phyloP scores from a whole-genome alignment of 2,888 invertebrate species.

The Drosophila barbarae region DNA sequence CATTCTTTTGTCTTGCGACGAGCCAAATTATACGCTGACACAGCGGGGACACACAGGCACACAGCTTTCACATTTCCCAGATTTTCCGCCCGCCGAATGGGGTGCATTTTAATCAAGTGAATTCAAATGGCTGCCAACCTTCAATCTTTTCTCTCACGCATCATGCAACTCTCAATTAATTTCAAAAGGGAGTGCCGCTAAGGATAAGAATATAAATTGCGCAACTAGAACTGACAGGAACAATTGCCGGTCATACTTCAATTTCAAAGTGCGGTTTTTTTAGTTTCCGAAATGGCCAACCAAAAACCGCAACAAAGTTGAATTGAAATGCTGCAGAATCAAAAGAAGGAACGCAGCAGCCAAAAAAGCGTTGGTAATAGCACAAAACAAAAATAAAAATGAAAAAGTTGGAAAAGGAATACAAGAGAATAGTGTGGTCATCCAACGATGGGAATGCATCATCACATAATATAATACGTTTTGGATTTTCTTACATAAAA shows the following conservation, averaged over 20 bases:
- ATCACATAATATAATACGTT: not conserved
- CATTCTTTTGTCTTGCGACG: slow-evolving; percentile 28
- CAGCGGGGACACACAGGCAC: slow-evolving; percentile 26
- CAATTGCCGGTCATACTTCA: slow-evolving; percentile 38
- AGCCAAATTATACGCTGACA: slow-evolving; percentile 29
- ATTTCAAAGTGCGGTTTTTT: slow-evolving; percentile 44
- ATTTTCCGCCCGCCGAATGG: slow-evolving; percentile 4
- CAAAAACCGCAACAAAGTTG: slow-evolving; percentile 45
- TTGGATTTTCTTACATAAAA: not conserved
- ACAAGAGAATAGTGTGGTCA: slow-evolving; percentile 1
- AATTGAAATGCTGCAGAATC: slow-evolving; percentile 31
- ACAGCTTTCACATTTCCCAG: slow-evolving; percentile 7
- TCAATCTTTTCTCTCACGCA: slow-evolving; percentile 8
- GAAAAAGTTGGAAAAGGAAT: not conserved
- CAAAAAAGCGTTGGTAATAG: slow-evolving; percentile 9
- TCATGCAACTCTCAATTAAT: slow-evolving; percentile 31
- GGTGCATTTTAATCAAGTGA: slow-evolving; percentile 31
- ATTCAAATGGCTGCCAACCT: slow-evolving; percentile 11
- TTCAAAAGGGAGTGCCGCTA: slow-evolving; percentile 5
- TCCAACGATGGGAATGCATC: not conserved
- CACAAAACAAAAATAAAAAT: not conserved
- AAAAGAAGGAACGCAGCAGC: slow-evolving; percentile 9
- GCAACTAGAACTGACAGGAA: slow-evolving; percentile 11
- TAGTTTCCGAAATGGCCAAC: slow-evolving; percentile 20
- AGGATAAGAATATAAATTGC: slow-evolving; percentile 44